phyloP scores from a whole-genome alignment of 35 echinoderm and acorn worm genomes.

The Lytechinus variegatus region DNA sequence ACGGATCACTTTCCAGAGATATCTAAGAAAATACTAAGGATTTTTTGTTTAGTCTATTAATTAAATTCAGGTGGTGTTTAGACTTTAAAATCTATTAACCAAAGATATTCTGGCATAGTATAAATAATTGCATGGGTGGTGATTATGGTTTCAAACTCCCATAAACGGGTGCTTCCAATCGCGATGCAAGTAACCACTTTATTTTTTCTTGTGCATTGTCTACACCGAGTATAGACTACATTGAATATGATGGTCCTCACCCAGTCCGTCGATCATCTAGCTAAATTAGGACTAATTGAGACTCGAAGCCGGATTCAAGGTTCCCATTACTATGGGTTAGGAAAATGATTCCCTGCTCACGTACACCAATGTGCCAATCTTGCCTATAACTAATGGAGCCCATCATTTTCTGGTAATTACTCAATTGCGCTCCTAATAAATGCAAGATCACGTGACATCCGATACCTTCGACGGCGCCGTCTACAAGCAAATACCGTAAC shows the following conservation, averaged over 20 bases:
- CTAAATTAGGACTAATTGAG: background rate
- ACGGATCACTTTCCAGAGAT: too few relatives aligned
- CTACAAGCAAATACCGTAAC: background rate
- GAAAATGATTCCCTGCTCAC: background rate
- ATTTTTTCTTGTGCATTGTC: background rate
- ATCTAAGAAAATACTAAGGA: too few relatives aligned
- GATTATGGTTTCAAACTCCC: background rate
- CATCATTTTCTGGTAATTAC: constrained; percentile 3
- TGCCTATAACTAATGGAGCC: background rate
- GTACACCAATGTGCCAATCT: constrained; percentile 4
- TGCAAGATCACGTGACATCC: background rate
- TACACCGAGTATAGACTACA: background rate
- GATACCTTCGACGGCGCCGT: background rate
- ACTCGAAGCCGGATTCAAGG: background rate
- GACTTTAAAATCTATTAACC: background rate
- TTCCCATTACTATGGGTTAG: constrained; percentile 6
- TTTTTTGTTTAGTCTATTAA: too few relatives aligned
- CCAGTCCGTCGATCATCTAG: background rate
- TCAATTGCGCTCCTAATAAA: background rate
- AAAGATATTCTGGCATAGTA: background rate
- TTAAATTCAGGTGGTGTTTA: background rate
- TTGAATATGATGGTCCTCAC: background rate
- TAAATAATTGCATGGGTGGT: background rate
- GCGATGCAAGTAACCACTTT: background rate
- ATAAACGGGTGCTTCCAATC: background rate